Evolutionary conservation across 2,797 vertebrate genomes (phyloP).

Genomic region (Todus mexicanus): DNA sequence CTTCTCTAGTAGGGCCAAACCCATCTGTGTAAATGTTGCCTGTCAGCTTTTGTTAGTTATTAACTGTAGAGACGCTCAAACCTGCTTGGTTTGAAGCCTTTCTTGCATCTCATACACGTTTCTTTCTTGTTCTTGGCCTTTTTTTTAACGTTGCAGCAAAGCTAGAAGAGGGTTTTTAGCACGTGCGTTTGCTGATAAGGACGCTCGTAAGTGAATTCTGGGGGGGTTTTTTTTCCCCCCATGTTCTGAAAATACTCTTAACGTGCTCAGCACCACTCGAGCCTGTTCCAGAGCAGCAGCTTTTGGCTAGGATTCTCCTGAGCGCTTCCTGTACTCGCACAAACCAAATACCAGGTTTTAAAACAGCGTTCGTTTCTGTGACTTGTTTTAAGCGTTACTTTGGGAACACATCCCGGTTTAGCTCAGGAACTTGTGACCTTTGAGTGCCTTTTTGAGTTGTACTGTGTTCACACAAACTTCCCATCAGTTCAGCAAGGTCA

Average conservation of each 20-base stretch:
- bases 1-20: not conserved
- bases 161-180: not conserved
- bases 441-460: conserved; percentile 73
- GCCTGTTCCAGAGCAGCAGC: not conserved
- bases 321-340: not conserved
- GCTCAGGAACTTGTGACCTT: conserved; percentile 74
- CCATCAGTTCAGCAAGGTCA: conserved; percentile 40
- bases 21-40: not conserved
- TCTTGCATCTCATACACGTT: not conserved
- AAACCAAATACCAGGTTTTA: conserved; percentile 29
- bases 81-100: not conserved
- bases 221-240: no score
- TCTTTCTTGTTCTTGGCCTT: not conserved
- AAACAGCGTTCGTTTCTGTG: no score
- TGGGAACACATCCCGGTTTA: conserved; percentile 11
- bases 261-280: not conserved
- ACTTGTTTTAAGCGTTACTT: conserved; percentile 40
- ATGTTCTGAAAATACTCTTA: not conserved
- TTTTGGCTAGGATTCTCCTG: not conserved
- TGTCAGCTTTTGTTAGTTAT: not conserved
- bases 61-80: not conserved
- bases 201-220: not conserved
- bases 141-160: not conserved
- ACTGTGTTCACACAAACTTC: conserved; percentile 16
- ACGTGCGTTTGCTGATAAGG: not conserved